phyloP scores from a whole-genome alignment of 1,140 invertebrate species.

The Aphidius ervi region DNA sequence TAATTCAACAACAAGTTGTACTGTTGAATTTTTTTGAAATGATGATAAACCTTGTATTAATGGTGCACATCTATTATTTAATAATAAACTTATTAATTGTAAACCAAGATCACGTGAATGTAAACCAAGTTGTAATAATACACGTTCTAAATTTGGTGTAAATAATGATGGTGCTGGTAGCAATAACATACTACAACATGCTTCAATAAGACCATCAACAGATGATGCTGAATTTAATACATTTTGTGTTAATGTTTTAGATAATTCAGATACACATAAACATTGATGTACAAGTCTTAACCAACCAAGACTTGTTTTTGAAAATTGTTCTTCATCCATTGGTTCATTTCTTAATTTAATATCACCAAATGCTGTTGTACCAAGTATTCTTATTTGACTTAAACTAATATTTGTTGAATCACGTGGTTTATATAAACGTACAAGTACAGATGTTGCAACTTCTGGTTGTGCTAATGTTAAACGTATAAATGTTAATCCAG shows the following conservation, averaged over 20 bases:
- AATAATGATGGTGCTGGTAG: conserved; percentile 63
- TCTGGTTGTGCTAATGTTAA: conserved; percentile 76
- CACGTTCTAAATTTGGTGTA: conserved; percentile 61
- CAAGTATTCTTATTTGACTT: conserved; percentile 80
- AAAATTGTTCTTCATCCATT: conserved; percentile 49
- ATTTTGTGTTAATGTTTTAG: conserved; percentile 45
- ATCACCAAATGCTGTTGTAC: conserved; percentile 71
- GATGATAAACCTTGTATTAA: conserved; percentile 41
- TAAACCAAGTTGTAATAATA: conserved; percentile 60
- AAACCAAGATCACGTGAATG: conserved; percentile 59
- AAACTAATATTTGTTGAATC: conserved; percentile 85
- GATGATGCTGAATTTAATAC: conserved; percentile 61
- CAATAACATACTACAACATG: conserved; percentile 70
- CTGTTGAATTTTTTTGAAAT: conserved; percentile 47
- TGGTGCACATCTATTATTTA: conserved; percentile 54
- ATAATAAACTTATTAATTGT: conserved; percentile 56
- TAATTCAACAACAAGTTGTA: conserved; percentile 75
- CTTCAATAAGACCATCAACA: conserved; percentile 65
- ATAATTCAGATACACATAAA: conserved; percentile 54
- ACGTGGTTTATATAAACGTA: conserved; percentile 72
- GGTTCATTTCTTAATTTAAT: conserved; percentile 46
- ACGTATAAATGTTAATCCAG: conserved; percentile 80
- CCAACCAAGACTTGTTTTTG: conserved; percentile 62
- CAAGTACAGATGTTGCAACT: conserved; percentile 65
- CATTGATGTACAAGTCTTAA: conserved; percentile 66